Base-by-base conservation (phyloP, 30 jellyfish, hydroid and myxozoan species). In the Haliclystus octoradiatus region DNA sequence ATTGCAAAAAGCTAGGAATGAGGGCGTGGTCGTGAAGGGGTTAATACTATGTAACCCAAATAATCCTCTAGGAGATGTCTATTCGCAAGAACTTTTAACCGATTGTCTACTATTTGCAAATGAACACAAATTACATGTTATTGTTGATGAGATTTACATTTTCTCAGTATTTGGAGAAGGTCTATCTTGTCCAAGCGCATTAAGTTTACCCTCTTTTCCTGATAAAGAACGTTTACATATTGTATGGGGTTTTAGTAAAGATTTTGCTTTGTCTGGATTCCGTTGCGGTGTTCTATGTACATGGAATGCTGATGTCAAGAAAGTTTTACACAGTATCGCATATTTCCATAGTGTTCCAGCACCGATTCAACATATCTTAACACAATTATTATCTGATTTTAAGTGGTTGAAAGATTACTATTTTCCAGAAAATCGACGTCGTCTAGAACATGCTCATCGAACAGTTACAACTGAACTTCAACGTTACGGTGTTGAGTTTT, bases 241-340 rank as follows among this genome's bases (percentile, higher is more conserved):
- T 7, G 87, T 83, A 1, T 83, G 92, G 92, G 95, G 95, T 1
- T 83, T 74, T 67, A 83, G 95, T 72, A 83, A 83, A 62, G 95
- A 83, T 53, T 83, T 83, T 66, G 92, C 77, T 0, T 28, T 75
- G 26, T 75, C 95, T 3, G 95, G 95, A 22, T 83, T 83, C 53
- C 84, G 95, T 29, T 75, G 92, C 28, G 95, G 95, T 0, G 73
- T 83, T 49, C 84, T 79, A 12, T 77, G 66, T 47, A 83, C 90
- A n/a, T 69, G 64, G 47, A 83, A 83, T 76, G 47, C 32, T 27
- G 92, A 68, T 25, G 33, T 83, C 1, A 75, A 40, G 31, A 30
- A 14, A 30, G 85, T 65, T 19, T 63, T 83, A 35, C 30, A 63
- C 52, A 62, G 75, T 7, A 50, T 35, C 31, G 80, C 84, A 0